These are phyloP conservation scores for Pseudococcus viburni DNA, from an alignment of 2,888 invertebrate genomes.

Conservation along the genomic window DNA sequence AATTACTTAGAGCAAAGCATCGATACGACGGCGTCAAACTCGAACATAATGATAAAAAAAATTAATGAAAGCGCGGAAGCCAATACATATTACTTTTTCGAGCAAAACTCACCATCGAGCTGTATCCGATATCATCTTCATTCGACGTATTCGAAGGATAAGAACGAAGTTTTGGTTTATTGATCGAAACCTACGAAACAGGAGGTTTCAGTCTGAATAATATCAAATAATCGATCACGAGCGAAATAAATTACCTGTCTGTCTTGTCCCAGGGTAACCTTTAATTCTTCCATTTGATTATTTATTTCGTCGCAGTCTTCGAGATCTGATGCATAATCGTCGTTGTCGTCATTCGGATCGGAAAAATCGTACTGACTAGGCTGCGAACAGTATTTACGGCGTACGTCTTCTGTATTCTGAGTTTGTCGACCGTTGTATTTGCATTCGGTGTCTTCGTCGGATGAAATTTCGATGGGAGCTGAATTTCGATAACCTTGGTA, in stretches of 20 bases:
- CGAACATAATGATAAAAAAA: not conserved
- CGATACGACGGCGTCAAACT: not conserved
- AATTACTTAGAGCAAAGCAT: not conserved
- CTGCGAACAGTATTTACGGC: not conserved
- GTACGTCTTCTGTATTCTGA: not conserved
- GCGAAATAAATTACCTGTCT: constrained; percentile 2
- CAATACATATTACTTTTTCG: not conserved
- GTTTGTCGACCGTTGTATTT: not conserved
- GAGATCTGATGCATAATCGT: not conserved
- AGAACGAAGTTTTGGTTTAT: constrained; percentile 1
- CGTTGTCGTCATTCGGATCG: not conserved
- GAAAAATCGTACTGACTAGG: constrained; percentile 7
- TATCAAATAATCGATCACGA: not conserved
- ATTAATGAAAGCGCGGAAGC: constrained; percentile 3
- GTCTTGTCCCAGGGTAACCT: not conserved
- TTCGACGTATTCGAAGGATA: constrained; percentile 14
- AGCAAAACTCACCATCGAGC: constrained; percentile 57
- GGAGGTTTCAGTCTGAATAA: not conserved
- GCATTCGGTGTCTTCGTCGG: not conserved
- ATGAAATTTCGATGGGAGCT: not conserved
- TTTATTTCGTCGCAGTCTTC: constrained; percentile 13
- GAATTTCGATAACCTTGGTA: not conserved
- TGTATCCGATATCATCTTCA: constrained; percentile 52
- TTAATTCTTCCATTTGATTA: constrained; percentile 12
- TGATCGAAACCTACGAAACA: not conserved